A percentile compares a stretch with the other conserved stretches of the same genome.
Evolutionary conservation across 2,113 vertebrate genomes (phyloP).

Genomic region (Pteronura brasiliensis): DNA sequence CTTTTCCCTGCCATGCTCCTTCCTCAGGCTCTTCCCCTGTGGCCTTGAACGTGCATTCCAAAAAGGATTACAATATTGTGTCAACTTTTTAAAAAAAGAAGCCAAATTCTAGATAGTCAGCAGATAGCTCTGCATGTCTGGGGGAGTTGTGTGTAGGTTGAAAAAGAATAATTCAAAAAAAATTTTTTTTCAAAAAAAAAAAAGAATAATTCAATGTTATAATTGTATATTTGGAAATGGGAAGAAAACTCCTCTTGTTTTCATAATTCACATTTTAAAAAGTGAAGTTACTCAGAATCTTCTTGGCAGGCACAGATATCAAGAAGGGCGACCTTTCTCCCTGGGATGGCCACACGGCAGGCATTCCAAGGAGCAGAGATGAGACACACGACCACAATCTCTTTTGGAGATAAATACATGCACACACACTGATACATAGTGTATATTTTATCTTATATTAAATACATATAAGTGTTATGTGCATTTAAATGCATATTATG

Average conservation of each 20-base stretch:
- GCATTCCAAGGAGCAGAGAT: background rate
- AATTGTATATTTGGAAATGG: background rate
- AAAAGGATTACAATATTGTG: no score
- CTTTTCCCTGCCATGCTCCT: background rate
- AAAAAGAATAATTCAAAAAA: background rate
- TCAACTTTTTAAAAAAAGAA: background rate
- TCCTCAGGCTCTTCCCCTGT: background rate
- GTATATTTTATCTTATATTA: background rate
- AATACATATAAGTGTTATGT: background rate
- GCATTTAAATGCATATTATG: background rate
- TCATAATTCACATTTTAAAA: background rate
- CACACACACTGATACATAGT: background rate
- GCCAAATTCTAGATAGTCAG: background rate
- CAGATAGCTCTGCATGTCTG: background rate
- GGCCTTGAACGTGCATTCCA: background rate
- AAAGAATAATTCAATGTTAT: background rate
- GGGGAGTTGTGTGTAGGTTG: background rate
- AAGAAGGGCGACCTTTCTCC: accelerated
- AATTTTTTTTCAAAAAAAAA: no score
- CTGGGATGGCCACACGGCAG: accelerated
- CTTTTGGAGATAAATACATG: background rate
- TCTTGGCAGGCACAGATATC: background rate
- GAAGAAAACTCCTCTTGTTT: background rate
- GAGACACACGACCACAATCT: background rate
- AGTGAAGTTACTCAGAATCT: background rate